phyloP scores from a whole-genome alignment of 23 tunicate species.

The Phallusia fumigata region DNA sequence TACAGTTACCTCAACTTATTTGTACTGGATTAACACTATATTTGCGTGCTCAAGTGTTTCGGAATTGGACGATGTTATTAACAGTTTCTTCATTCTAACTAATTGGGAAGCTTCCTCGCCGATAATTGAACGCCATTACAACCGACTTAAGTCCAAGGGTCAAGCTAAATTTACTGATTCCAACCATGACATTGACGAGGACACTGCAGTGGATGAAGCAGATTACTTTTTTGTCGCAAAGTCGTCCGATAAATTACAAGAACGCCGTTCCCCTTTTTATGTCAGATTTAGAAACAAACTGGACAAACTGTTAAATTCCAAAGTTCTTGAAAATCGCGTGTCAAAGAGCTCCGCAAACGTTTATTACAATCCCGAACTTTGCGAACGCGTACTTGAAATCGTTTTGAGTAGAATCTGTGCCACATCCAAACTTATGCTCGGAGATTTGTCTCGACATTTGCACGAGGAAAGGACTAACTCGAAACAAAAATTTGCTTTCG shows the following conservation, averaged over 20 bases:
- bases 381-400: neutral
- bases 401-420: neutral
- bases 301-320: neutral
- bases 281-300: neutral
- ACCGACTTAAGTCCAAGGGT: neutral
- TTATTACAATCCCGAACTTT: neutral
- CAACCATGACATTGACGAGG: neutral
- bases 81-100: neutral
- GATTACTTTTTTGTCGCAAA: neutral
- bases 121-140: neutral
- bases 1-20: neutral
- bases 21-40: neutral
- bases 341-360: neutral
- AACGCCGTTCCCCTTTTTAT: neutral
- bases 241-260: neutral
- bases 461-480: neutral
- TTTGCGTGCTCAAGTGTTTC: neutral
- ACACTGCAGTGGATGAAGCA: neutral
- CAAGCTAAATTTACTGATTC: neutral
- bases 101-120: neutral
- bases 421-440: neutral
- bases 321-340: neutral
- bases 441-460: constrained; percentile 5
- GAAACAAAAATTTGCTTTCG: neutral
- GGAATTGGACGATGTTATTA: neutral